Percentiles rank a stretch among this genome's conserved stretches.
phyloP scores from a whole-genome alignment of 1,140 invertebrate genomes.

The Eurosta solidaginis region DNA sequence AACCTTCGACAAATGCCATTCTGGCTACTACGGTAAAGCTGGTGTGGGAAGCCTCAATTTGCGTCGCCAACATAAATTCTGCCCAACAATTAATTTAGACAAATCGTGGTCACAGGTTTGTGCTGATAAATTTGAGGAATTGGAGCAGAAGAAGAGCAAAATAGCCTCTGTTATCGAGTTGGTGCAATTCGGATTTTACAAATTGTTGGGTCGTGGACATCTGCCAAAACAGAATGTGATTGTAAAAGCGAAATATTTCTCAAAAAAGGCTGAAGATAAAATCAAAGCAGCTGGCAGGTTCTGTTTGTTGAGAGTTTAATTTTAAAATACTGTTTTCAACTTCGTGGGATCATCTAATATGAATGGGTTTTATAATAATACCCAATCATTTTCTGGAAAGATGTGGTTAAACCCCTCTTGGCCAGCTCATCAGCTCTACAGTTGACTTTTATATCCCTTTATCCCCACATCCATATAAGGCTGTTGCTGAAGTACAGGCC shows the following conservation, averaged over 20 bases:
- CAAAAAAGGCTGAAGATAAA: constrained; percentile 93
- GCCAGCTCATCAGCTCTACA: too few relatives aligned
- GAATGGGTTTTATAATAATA: constrained; percentile 51
- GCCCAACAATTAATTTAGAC: constrained; percentile 93
- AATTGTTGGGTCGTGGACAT: constrained; percentile 95
- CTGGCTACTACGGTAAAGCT: constrained; percentile 99
- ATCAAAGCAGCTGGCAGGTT: constrained; percentile 96
- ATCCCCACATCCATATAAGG: too few relatives aligned
- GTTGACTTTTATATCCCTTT: too few relatives aligned
- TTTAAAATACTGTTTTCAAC: constrained; percentile 51
- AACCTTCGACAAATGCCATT: constrained; percentile 99
- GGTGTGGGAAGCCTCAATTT: constrained; percentile 99
- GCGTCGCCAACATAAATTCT: constrained; percentile 87
- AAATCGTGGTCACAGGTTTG: constrained; percentile 96
- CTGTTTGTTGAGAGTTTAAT: constrained; percentile 95
- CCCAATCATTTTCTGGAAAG: too few relatives aligned
- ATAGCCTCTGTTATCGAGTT: constrained; percentile 98
- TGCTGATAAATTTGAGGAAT: constrained; percentile 85
- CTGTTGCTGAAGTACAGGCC: too few relatives aligned
- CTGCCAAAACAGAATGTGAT: constrained; percentile 97
- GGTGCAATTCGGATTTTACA: constrained; percentile 95
- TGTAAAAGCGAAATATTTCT: constrained; percentile 99
- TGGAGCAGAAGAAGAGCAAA: constrained; percentile 76
- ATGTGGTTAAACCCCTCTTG: too few relatives aligned
- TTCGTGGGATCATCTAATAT: constrained; percentile 52